These are phyloP conservation scores for Parauchenoglanis ngamensis DNA, from an alignment of 2,797 vertebrate genomes.

Conservation along the genomic window DNA sequence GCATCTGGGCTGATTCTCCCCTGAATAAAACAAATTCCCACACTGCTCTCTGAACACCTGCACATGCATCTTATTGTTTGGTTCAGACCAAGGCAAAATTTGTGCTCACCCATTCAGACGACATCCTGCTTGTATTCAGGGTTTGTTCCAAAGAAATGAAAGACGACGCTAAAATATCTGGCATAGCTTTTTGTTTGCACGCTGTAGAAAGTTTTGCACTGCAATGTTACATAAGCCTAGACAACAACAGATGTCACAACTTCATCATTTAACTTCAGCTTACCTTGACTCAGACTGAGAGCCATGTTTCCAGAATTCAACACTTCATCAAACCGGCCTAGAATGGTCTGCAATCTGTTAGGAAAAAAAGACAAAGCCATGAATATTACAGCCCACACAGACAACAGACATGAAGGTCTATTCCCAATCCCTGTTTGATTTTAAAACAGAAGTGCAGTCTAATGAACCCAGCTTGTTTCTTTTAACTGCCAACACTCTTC, in stretches of 20 bases:
- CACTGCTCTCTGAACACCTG: constrained; percentile 15
- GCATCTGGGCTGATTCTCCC: constrained; percentile 8
- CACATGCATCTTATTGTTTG: background rate
- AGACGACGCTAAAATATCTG: background rate
- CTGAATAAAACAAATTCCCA: constrained; percentile 11
- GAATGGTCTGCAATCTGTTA: constrained; percentile 89
- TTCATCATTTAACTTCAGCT: constrained; percentile 51
- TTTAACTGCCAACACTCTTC: background rate
- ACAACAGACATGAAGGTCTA: background rate
- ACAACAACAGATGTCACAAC: background rate
- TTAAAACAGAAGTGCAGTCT: background rate
- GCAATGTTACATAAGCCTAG: background rate
- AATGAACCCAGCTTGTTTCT: background rate
- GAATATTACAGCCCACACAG: background rate
- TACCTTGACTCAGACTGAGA: constrained; percentile 87
- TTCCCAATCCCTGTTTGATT: background rate
- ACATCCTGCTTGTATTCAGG: constrained; percentile 8
- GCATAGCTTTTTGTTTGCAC: background rate
- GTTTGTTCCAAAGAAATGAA: background rate
- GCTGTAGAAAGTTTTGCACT: background rate
- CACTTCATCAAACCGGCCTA: constrained; percentile 94
- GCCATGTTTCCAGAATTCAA: constrained; percentile 91
- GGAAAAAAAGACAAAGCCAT: constrained; percentile 13
- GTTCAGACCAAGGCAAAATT: background rate
- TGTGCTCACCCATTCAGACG: background rate